Percentiles rank a stretch among this genome's conserved stretches.
Evolutionary conservation across 2,888 invertebrate genomes (phyloP).

Genomic region (Drepana falcataria): DNA sequence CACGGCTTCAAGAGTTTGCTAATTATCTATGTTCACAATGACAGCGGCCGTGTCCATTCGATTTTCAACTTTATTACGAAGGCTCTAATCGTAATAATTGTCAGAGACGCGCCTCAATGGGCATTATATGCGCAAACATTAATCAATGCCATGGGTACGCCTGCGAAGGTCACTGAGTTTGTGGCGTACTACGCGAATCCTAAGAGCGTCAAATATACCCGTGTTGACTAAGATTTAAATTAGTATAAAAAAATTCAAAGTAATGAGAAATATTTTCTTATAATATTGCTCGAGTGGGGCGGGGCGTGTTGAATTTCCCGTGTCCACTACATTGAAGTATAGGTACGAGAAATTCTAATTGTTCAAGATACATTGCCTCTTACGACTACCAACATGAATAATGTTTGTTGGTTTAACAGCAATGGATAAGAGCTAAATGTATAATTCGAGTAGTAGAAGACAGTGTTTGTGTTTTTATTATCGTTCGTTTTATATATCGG

Average conservation of each 20-base stretch:
- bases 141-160: slow-evolving; percentile 69
- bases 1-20: slow-evolving; percentile 53
- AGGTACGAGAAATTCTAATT: slow-evolving; percentile 16
- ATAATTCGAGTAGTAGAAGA: slow-evolving; percentile 23
- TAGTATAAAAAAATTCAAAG: no score
- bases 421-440: slow-evolving; percentile 23
- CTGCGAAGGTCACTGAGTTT: slow-evolving; percentile 55
- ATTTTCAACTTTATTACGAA: slow-evolving; percentile 43
- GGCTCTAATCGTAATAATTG: slow-evolving; percentile 35
- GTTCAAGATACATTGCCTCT: slow-evolving; percentile 26
- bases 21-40: slow-evolving; percentile 59
- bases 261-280: no score
- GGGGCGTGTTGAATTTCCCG: slow-evolving; percentile 16
- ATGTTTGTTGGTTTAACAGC: slow-evolving; percentile 22
- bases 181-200: slow-evolving; percentile 42
- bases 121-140: slow-evolving; percentile 68
- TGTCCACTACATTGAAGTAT: slow-evolving; percentile 24
- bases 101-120: slow-evolving; percentile 42
- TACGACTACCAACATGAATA: slow-evolving; percentile 9
- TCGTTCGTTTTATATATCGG: slow-evolving; percentile 48
- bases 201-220: slow-evolving; percentile 14
- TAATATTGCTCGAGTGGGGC: no score
- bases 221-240: slow-evolving; percentile 15
- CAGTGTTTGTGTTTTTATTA: slow-evolving; percentile 46
- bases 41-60: slow-evolving; percentile 21